Evolutionary conservation across 2,797 vertebrate genomes (phyloP), one percentile per base, ranked within the genome.

Genomic region (Limnodromus scolopaceus): DNA sequence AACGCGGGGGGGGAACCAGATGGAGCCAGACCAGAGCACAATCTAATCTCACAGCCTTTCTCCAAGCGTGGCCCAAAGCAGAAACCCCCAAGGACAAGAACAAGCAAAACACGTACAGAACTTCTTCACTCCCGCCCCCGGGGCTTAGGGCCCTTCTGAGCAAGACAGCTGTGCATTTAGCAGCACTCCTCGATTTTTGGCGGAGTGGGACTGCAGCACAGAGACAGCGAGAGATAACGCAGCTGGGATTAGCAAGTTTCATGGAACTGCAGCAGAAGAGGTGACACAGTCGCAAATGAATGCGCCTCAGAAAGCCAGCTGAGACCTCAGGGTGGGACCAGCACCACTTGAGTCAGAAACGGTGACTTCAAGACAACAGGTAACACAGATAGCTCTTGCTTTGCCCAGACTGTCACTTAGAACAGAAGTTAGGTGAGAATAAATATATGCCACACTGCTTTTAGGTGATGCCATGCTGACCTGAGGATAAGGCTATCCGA

Each of bases 401-500:
- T 28, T 55, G 71, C 28, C 46, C 71, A 79, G 49, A 32, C 11
- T 13, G 17, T 22, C 30, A 38, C 20, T 27, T 1, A 49, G 41
- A n/a, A 32, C 2, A 13, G 41, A 54, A 49, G 28, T 45, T 34
- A 64, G 53, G 13, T 4, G 8, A 84, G 45, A 60, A 38, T 10
- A 54, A 85, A 65, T 0, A 36, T 1, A 46, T 1, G 4, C 15
- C 45, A 61, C 11, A 1, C 16, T 65, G 70, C 34, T 46, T 32
- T 63, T 6, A 75, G 25, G 41, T 36, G 45, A 34, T 41, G 48
- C 32, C 3, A 3, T 1, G 55, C 45, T n/a, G 49, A 63, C 38
- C 9, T 0, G 0, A 45, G 45, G 54, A 2, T 25, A 51, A 55
- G 20, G 64, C 34, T 53, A 7, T 5, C 41, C 3, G 1, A 24